These are phyloP conservation scores for Amphimallon solstitiale DNA, from an alignment of 2,888 invertebrate genomes.

Conservation along the genomic window DNA sequence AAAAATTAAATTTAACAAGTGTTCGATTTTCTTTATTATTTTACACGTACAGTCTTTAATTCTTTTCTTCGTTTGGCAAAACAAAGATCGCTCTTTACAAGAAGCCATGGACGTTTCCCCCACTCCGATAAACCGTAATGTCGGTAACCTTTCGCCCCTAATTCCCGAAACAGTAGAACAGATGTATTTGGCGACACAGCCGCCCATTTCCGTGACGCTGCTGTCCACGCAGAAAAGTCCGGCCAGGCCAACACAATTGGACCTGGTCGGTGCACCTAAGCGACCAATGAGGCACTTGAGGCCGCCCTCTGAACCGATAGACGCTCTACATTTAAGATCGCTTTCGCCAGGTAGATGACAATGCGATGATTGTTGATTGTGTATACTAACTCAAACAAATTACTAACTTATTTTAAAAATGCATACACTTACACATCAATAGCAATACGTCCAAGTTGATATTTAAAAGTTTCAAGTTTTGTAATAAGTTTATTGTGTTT, in stretches of 20 bases:
- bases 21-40: neutral
- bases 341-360: conserved; percentile 53
- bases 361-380: neutral
- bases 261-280: conserved; percentile 57
- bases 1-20: neutral
- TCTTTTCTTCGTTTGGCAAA: neutral
- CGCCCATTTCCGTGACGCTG: conserved; percentile 61
- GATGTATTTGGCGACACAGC: conserved; percentile 64
- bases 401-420: neutral
- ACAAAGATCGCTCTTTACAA: conserved; percentile 41
- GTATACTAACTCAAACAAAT: too few relatives aligned
- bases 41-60: neutral
- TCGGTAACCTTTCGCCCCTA: conserved; percentile 57
- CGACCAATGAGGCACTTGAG: conserved; percentile 58
- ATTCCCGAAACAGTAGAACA: conserved; percentile 64
- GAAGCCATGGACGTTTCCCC: conserved; percentile 49
- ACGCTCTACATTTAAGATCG: conserved; percentile 48
- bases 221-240: conserved; percentile 54
- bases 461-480: too few relatives aligned
- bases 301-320: conserved; percentile 51
- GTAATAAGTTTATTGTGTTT: too few relatives aligned
- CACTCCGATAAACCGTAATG: conserved; percentile 43
- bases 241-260: conserved; percentile 57
- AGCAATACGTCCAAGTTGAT: neutral
- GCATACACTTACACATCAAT: neutral